These are phyloP conservation scores for Corbicula japonica DNA, from an alignment of 2,888 invertebrate species.

Conservation along the genomic window DNA sequence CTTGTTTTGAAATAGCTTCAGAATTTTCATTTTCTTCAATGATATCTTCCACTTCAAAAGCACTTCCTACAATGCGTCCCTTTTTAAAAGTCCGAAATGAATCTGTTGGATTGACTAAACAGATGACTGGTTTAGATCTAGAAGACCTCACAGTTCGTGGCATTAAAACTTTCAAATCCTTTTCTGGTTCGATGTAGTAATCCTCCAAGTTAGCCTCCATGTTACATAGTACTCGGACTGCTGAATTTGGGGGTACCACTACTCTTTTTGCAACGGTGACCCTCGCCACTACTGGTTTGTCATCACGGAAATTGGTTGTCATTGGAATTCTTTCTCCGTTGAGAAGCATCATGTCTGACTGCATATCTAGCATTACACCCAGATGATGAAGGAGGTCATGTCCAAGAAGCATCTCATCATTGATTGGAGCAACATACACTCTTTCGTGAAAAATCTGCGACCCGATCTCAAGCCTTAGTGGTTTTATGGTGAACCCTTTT, in stretches of 20 bases:
- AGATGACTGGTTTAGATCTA: neutral
- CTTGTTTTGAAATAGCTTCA: too few species aligned
- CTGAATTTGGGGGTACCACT: constrained; percentile 25
- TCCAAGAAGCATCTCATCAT: constrained; percentile 44
- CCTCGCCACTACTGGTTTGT: constrained; percentile 3
- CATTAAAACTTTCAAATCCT: neutral
- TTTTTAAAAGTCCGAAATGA: neutral
- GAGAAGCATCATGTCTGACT: constrained; percentile 1
- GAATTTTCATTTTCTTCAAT: too few species aligned
- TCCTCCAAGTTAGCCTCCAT: neutral
- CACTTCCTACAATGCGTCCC: neutral
- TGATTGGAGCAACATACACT: constrained; percentile 33
- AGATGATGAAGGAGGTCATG: constrained; percentile 33
- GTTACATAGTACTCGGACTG: neutral
- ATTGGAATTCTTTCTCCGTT: constrained; percentile 19
- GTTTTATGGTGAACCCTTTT: constrained; percentile 20
- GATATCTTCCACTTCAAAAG: neutral
- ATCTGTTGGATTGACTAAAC: neutral
- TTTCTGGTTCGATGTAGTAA: neutral
- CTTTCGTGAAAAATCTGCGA: constrained; percentile 15
- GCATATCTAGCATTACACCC: constrained; percentile 14
- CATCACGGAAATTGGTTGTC: constrained; percentile 9
- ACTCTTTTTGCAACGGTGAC: constrained; percentile 1
- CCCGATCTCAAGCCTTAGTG: constrained; percentile 14
- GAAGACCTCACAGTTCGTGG: neutral